Evolutionary conservation across 2,797 vertebrate genomes (phyloP).

Genomic region (Champsocephalus esox): DNA sequence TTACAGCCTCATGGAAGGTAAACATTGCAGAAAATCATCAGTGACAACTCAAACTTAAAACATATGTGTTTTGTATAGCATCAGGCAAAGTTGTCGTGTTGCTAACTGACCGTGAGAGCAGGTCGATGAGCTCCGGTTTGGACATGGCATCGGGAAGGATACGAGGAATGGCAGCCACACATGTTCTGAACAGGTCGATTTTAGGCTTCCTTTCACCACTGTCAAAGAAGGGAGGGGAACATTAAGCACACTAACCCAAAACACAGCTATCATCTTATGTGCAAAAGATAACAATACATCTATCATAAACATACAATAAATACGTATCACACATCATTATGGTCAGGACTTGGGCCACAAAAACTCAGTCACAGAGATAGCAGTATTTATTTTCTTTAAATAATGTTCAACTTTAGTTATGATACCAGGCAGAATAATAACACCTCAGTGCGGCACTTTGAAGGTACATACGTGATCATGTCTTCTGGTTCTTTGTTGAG

Average conservation of each 20-base stretch:
- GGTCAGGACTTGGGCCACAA: no score
- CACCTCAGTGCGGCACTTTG: not conserved
- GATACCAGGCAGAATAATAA: not conserved
- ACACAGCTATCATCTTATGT: not conserved
- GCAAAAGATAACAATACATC: not conserved
- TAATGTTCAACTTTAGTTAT: not conserved
- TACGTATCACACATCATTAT: not conserved
- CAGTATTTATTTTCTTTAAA: not conserved
- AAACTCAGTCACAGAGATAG: not conserved
- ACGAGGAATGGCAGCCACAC: slow-evolving; percentile 97
- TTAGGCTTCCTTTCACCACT: slow-evolving; percentile 99
- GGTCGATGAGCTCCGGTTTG: slow-evolving; percentile 96
- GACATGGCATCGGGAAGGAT: slow-evolving; percentile 98
- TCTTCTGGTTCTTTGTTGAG: slow-evolving; percentile 99
- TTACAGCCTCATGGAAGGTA: not conserved
- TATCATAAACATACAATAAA: not conserved
- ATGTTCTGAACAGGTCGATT: slow-evolving; percentile 98
- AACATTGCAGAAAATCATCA: not conserved
- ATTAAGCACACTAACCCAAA: not conserved
- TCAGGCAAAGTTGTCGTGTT: not conserved
- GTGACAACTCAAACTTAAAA: not conserved
- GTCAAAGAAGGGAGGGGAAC: slow-evolving; percentile 20
- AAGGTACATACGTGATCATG: slow-evolving; percentile 89
- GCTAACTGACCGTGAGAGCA: slow-evolving; percentile 91
- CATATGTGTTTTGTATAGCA: not conserved